Conservation (phyloP, 2,888 invertebrate genomes). For the Amphiduros pacificus region DNA sequence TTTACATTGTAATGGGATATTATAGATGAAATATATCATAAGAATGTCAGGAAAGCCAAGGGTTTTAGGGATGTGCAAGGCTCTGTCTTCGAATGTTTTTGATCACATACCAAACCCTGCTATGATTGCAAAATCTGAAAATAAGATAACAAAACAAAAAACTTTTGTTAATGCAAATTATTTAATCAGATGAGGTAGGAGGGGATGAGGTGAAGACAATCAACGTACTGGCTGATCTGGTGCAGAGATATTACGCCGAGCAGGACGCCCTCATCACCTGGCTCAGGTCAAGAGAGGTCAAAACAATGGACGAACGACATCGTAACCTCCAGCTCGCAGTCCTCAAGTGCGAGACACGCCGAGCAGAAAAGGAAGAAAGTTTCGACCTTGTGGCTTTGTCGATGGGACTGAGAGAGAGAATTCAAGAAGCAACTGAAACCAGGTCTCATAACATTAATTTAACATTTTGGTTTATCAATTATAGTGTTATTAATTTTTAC, state of each 20-base stretch:
- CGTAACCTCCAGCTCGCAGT: conserved; percentile 8
- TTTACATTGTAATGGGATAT: no score
- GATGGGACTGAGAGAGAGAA: conserved; percentile 46
- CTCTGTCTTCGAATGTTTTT: no score
- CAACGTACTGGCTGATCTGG: conserved; percentile 47
- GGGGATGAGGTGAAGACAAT: conserved; percentile 22
- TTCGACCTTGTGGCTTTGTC: conserved; percentile 42
- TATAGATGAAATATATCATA: no score
- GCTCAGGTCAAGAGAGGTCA: conserved; percentile 34
- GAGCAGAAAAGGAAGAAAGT: conserved; percentile 38
- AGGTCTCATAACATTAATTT: conserved; percentile 32
- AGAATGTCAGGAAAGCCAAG: no score
- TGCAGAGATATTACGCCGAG: conserved; percentile 43
- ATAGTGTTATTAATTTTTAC: no score
- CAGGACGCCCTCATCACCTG: conserved; percentile 42
- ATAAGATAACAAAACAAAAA: no score
- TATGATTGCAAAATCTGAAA: no score
- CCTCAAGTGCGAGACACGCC: conserved; percentile 39
- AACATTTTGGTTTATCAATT: no score
- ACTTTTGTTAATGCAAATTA: no score
- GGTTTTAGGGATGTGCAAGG: no score
- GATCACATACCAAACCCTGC: no score
- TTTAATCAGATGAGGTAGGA: conserved; percentile 36
- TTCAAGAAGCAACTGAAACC: conserved; percentile 31
- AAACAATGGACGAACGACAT: background rate